Evolutionary conservation across 1,140 invertebrate species (phyloP), one percentile per base, ranked within the genome.

Genomic region (Drosophila littoralis): DNA sequence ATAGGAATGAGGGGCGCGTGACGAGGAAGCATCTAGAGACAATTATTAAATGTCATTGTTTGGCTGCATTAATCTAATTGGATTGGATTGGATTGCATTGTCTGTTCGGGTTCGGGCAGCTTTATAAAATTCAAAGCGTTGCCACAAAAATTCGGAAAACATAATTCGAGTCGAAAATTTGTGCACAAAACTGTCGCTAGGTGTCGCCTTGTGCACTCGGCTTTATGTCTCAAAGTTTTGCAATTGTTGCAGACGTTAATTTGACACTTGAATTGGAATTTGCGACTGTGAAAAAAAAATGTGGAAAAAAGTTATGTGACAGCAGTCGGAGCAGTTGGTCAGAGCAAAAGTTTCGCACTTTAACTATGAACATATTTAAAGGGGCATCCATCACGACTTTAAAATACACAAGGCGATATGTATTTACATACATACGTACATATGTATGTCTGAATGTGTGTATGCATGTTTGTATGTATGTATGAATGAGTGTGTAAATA

Each of bases 251-350:
- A 40, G 61, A 79, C 77, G 59, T 76, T 79, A 76, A 79, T 79
- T 79, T 79, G 77, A 79, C 77, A 76, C 68, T 76, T 79, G 63
- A 71, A 76, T 79, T 79, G 52, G 61, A 79, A 66, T 72, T 75
- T 71, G 65, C 13, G n/a, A 42, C 50, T 77, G 7, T 3, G 7
- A 9, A 43, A 55, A 66, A 7, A 15, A 59, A 35, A 32, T 22
- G 51, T 12, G 13, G 9, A 58, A 35, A 46, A 75, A 75, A 75
- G 51, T 75, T 75, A 54, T 71, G 38, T 71, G 72, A 75, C 67
- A 69, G 50, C 50, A 59, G 17, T 43, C 28, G 45, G 8, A 54
- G 54, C 46, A 69, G 48, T 61, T 74, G 71, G 65, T 74, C 57
- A 67, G n/a, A 46, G 28, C 17, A 48, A 45, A 68, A 69, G 46